These are phyloP conservation scores for Brachycybe producta DNA, from an alignment of 2,888 invertebrate genomes.

Conservation along the genomic window DNA sequence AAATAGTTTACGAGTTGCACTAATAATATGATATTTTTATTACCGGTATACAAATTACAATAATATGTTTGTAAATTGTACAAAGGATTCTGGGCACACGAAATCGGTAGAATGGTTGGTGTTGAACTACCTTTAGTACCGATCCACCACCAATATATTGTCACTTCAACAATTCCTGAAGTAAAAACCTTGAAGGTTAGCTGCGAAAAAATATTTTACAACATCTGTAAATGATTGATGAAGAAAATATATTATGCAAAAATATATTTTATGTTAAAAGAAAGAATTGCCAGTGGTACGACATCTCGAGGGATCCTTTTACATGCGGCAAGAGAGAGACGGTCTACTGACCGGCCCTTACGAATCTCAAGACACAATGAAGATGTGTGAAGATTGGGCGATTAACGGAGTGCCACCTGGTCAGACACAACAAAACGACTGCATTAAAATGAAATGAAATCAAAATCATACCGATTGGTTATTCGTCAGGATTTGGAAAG, in stretches of 20 bases:
- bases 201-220: neutral
- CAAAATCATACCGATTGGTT: neutral
- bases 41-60: neutral
- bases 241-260: neutral
- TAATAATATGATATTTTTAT: neutral
- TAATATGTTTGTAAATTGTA: neutral
- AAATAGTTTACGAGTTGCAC: neutral
- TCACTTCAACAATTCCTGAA: conserved; percentile 31
- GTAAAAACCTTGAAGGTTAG: conserved; percentile 25
- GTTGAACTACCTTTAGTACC: conserved; percentile 35
- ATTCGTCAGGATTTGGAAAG: conserved; percentile 31
- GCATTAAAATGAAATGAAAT: too few species aligned
- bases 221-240: neutral
- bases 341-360: conserved; percentile 37
- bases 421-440: too few species aligned
- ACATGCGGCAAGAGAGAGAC: conserved; percentile 33
- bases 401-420: conserved; percentile 33
- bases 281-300: conserved; percentile 35
- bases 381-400: conserved; percentile 34
- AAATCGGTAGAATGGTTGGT: conserved; percentile 34
- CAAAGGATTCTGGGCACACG: conserved; percentile 36
- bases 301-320: conserved; percentile 37
- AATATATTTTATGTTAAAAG: conserved; percentile 16
- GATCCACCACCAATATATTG: conserved; percentile 37
- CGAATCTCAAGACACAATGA: conserved; percentile 32